These are phyloP conservation scores for Ceratina australensis DNA, from an alignment of 1,140 invertebrate species.

Conservation along the genomic window DNA sequence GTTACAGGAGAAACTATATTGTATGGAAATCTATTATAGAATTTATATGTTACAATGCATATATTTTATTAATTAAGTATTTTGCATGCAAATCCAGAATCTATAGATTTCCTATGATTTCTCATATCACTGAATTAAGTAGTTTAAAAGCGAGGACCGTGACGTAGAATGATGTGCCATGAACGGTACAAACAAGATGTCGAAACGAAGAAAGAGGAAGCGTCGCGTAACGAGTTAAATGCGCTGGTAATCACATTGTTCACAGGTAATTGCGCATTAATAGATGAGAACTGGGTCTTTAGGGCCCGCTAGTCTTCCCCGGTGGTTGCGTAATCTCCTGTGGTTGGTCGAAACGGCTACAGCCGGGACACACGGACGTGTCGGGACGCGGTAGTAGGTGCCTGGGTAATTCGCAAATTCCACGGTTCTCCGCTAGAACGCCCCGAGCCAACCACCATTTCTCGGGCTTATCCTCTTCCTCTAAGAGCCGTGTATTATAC, in stretches of 20 bases:
- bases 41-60: too few species aligned
- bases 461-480: conserved; percentile 53
- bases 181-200: conserved; percentile 27
- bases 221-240: conserved; percentile 70
- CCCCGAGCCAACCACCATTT: conserved; percentile 44
- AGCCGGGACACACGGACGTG: conserved; percentile 16
- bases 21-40: too few species aligned
- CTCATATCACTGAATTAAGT: too few species aligned
- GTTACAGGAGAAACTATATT: too few species aligned
- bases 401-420: conserved; percentile 53
- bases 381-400: not conserved
- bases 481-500: conserved; percentile 55
- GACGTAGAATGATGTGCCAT: not conserved
- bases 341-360: conserved; percentile 44
- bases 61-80: too few species aligned
- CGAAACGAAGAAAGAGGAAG: conserved; percentile 54
- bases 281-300: conserved; percentile 74
- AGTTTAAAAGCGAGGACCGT: not conserved
- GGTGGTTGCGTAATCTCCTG: conserved; percentile 56
- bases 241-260: conserved; percentile 72
- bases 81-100: too few species aligned
- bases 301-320: conserved; percentile 50
- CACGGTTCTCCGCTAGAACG: conserved; percentile 48
- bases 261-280: conserved; percentile 71
- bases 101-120: too few species aligned